Percentiles rank a stretch among this genome's conserved stretches.
phyloP scores from a whole-genome alignment of 2,113 vertebrate genomes.

The Atractosteus spatula region DNA sequence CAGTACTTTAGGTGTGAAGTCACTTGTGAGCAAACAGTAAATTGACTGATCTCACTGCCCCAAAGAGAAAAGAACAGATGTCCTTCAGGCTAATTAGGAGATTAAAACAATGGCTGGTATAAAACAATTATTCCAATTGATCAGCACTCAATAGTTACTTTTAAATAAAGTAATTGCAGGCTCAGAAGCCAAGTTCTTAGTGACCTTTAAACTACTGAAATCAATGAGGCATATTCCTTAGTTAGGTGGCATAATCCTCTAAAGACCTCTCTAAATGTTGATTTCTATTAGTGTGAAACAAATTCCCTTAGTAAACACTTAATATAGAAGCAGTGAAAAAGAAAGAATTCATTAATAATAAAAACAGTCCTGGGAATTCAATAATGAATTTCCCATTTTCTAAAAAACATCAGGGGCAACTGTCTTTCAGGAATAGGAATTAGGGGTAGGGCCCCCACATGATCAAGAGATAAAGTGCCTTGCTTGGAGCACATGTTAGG shows the following conservation, averaged over 20 bases:
- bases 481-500: too few species aligned
- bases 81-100: conserved; percentile 94
- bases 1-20: conserved; percentile 3
- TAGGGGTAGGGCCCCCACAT: too few species aligned
- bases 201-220: conserved; percentile 97
- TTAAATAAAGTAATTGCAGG: conserved; percentile 97
- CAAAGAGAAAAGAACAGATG: conserved; percentile 62
- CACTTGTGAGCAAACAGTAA: conserved; percentile 5
- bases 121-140: conserved; percentile 98
- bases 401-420: conserved; percentile 20
- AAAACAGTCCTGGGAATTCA: conserved; percentile 38
- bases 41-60: conserved; percentile 34
- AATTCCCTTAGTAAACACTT: conserved; percentile 73
- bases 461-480: too few species aligned
- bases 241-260: conserved; percentile 92
- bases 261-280: conserved; percentile 93
- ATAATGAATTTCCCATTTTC: conserved; percentile 31
- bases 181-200: conserved; percentile 89
- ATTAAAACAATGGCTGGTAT: conserved; percentile 88
- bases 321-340: conserved; percentile 46
- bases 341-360: conserved; percentile 46
- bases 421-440: conserved; percentile 28
- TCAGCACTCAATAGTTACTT: conserved; percentile 94
- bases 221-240: conserved; percentile 93
- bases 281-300: conserved; percentile 90